A percentile compares a stretch with the other conserved stretches of the same genome.
phyloP scores from a whole-genome alignment of 2,113 vertebrate genomes.

The Atlantisia rogersi region DNA sequence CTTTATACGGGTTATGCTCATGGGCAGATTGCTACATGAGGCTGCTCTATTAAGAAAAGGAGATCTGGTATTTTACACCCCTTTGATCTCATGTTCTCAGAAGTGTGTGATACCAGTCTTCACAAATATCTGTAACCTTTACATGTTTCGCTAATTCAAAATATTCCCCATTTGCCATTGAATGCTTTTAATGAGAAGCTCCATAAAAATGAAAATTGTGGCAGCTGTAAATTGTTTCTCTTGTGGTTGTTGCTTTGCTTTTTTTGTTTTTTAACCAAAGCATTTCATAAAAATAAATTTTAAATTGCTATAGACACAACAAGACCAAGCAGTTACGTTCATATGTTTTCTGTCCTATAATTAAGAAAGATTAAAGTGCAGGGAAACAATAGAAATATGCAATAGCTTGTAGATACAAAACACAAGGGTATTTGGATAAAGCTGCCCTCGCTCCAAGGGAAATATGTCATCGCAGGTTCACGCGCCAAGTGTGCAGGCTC shows the following conservation, averaged over 20 bases:
- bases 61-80: not conserved
- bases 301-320: conserved; percentile 23
- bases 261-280: conserved; percentile 34
- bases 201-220: conserved; percentile 57
- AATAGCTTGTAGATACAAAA: not conserved
- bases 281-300: conserved; percentile 45
- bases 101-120: not conserved
- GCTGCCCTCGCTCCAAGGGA: conserved; percentile 29
- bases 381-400: conserved; percentile 19
- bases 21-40: not conserved
- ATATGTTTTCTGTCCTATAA: not conserved
- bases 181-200: conserved; percentile 13
- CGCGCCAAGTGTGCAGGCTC: conserved; percentile 37
- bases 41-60: not conserved
- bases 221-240: not conserved
- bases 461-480: conserved; percentile 38
- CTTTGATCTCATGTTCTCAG: not conserved
- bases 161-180: conserved; percentile 38
- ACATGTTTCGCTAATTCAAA: conserved; percentile 2
- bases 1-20: not conserved
- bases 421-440: not conserved
- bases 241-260: not conserved
- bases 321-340: not conserved
- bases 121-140: conserved; percentile 53
- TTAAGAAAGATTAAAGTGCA: conserved; percentile 20